These are phyloP conservation scores for Heliocidaris erythrogramma DNA, from an alignment of 35 echinoderm and acorn worm genomes.

Conservation along the genomic window DNA sequence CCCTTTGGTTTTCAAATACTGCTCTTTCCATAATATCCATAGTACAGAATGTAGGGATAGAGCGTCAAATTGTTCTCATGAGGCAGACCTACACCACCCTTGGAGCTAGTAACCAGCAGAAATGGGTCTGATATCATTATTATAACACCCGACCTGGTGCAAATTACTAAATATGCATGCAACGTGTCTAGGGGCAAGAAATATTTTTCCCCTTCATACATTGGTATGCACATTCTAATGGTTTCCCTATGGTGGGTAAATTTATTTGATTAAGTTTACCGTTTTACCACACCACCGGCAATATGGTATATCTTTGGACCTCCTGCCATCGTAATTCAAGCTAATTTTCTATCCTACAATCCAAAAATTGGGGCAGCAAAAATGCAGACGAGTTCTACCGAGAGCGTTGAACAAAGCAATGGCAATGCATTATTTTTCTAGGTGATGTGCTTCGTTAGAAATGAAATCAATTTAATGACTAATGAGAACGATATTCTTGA, in stretches of 20 bases:
- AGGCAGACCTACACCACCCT: not conserved
- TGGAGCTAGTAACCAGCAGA: not conserved
- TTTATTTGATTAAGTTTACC: conserved; percentile 8
- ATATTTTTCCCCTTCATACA: not conserved
- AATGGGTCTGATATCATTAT: conserved; percentile 6
- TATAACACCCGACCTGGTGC: not conserved
- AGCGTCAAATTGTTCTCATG: not conserved
- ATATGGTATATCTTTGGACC: conserved; percentile 10
- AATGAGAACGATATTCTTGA: not conserved
- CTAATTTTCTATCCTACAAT: not conserved
- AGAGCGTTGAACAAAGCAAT: not conserved
- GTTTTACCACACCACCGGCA: not conserved
- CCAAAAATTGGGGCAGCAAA: not conserved
- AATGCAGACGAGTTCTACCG: not conserved
- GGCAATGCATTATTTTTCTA: not conserved
- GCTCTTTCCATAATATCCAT: not conserved
- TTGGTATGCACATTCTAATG: not conserved
- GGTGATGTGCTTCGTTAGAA: not conserved
- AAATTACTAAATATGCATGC: conserved; percentile 12
- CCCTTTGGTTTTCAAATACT: not conserved
- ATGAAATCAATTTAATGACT: not conserved
- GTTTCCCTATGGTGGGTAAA: conserved; percentile 9
- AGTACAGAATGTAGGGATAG: not conserved
- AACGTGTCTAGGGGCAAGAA: not conserved
- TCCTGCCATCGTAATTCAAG: not conserved